Evolutionary conservation across 2,888 invertebrate species (phyloP), one percentile per base, ranked within the genome.

Genomic region (Eumerus sabulonum): DNA sequence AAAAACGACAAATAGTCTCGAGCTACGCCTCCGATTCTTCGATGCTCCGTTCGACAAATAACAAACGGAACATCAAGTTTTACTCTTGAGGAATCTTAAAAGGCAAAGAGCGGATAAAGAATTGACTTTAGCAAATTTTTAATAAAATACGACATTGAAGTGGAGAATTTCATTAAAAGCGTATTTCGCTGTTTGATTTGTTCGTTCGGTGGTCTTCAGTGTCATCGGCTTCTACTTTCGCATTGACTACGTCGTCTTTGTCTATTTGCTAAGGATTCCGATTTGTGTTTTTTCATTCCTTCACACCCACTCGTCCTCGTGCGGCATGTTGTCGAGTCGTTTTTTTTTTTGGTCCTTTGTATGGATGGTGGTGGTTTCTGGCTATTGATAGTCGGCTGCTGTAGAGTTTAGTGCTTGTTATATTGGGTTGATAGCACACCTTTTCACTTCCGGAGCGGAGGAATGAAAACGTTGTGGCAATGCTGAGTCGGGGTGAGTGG

Each of bases 111-210:
- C 82, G 79, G 82, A 81, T 83, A 74, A 82, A 76, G 81, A 82
- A 83, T 83, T 84, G 83, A 84, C 83, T 84, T 83, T 83, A 82
- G 83, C 79, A 84, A 84, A 83, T 84, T 84, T 84, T 84, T 84
- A 84, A 84, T 84, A 84, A 84, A 84, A 84, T 83, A 84, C 84
- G 84, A 83, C 84, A 84, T 82, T 83, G 83, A 82, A 83, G 82
- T 81, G 82, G 84, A 83, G 84, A 83, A 84, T 83, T 84, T 84
- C 84, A 83, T 84, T 84, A 84, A 83, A 83, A 81, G 56, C 76
- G 72, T 76, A 81, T 76, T 81, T 47, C 67, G 71, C 47, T 81
- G 76, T 76, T 76, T 81, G 71, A 67, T 67, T 71, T 81, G 76
- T 76, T 76, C 76, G 81, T 51, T 76, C 62, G 71, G 53, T 81